A percentile compares a stretch with the other conserved stretches of the same genome.
Conservation (phyloP, 2,113 vertebrate species). For the Craseonycteris thonglongyai region DNA sequence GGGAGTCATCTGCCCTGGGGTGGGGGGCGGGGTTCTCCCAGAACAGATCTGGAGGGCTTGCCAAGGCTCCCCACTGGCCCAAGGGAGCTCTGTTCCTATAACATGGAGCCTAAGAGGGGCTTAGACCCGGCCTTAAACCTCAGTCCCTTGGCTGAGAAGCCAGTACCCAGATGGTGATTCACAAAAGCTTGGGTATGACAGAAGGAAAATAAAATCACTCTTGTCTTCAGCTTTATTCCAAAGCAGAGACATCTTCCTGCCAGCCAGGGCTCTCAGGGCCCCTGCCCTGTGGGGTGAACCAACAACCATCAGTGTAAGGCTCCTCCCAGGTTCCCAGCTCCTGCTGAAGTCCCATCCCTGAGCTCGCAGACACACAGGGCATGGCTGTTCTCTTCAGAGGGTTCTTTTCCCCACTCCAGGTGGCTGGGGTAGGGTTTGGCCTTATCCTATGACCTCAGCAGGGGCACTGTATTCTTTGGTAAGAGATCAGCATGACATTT, state of each 20-base stretch:
- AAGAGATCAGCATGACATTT: not conserved
- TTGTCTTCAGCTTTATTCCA: not conserved
- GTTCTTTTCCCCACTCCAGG: not conserved
- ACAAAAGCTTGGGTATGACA: not conserved
- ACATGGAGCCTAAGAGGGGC: not conserved
- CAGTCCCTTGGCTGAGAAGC: not conserved
- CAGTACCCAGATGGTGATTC: not conserved
- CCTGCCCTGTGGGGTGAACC: not conserved
- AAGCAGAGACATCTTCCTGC: not conserved
- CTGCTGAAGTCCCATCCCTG: rapidly evolving
- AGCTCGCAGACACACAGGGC: not conserved
- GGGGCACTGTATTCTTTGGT: not conserved
- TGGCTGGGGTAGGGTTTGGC: not conserved
- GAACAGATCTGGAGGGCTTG: not conserved
- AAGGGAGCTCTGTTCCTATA: not conserved
- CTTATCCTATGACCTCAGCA: not conserved
- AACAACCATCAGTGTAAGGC: not conserved
- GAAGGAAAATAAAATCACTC: rapidly evolving
- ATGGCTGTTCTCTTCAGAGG: not conserved
- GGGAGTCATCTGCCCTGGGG: not conserved
- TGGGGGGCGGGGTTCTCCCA: not conserved
- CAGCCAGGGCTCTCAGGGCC: not conserved
- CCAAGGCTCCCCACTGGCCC: not conserved
- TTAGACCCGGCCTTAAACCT: not conserved
- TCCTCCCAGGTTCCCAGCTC: not conserved